Evolutionary conservation across 2,797 vertebrate species (phyloP).

Genomic region (Muscicapa comitata): DNA sequence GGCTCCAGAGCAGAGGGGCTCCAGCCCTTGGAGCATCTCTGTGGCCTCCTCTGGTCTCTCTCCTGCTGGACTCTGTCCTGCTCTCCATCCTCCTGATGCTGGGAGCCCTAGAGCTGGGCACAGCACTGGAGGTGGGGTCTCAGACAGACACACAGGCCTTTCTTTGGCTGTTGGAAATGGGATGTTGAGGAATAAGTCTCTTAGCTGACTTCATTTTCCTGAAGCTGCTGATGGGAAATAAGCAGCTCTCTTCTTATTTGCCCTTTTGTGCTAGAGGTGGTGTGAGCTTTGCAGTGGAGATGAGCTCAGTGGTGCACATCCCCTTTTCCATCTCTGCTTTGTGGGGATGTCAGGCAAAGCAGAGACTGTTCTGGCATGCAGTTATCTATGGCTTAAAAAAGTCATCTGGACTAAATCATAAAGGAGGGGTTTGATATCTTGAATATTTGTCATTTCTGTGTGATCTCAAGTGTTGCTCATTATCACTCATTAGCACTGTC

Average conservation of each 20-base stretch:
- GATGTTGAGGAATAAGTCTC: not conserved
- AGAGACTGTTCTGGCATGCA: not conserved
- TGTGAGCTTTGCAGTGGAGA: not conserved
- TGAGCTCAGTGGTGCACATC: not conserved
- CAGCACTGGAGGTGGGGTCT: not conserved
- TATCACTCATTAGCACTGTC: slow-evolving; percentile 14
- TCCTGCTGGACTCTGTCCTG: not conserved
- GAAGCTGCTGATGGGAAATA: not conserved
- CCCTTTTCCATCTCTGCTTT: not conserved
- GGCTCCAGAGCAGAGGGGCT: not conserved
- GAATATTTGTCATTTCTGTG: not conserved
- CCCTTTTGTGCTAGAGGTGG: not conserved
- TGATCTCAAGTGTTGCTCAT: slow-evolving; percentile 4
- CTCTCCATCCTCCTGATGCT: not conserved
- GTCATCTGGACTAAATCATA: not conserved
- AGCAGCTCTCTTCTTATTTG: not conserved
- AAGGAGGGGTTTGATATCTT: not conserved
- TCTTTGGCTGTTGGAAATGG: not conserved
- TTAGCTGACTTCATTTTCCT: not conserved
- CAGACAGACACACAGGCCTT: not conserved
- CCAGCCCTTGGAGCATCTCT: not conserved
- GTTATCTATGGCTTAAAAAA: not conserved
- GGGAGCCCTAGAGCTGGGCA: not conserved
- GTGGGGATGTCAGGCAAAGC: not conserved
- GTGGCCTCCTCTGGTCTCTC: fast-evolving